Evolutionary conservation across 2,113 vertebrate species (phyloP).

Genomic region (Marcusenius ussheri): DNA sequence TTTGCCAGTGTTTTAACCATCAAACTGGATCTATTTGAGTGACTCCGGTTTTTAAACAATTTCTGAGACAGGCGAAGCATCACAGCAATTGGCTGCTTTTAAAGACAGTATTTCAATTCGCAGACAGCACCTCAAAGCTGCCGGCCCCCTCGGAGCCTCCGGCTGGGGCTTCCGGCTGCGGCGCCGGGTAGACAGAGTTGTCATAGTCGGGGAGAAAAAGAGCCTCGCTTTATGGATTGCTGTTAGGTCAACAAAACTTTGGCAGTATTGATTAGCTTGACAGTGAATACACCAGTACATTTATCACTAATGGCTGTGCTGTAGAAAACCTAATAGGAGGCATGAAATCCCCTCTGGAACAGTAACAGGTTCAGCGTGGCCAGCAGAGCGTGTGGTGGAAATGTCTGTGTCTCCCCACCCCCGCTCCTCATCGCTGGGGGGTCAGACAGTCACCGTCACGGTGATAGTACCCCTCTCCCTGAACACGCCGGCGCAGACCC

Average conservation of each 20-base stretch:
- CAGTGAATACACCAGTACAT: constrained; percentile 86
- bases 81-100: constrained; percentile 50
- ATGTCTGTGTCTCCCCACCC: constrained; percentile 74
- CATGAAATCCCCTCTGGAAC: constrained; percentile 81
- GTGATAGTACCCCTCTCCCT: constrained; percentile 40
- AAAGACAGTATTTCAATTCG: constrained; percentile 54
- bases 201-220: constrained; percentile 72
- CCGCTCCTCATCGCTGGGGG: constrained; percentile 41
- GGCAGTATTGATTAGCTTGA: constrained; percentile 94
- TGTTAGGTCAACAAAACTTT: constrained; percentile 95
- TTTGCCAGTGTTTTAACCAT: constrained; percentile 73
- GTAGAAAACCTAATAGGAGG: constrained; percentile 90
- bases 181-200: constrained; percentile 66
- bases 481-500: constrained; percentile 15
- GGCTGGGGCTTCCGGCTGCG: constrained; percentile 50
- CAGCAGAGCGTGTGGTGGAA: constrained; percentile 78
- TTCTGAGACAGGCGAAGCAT: constrained; percentile 49
- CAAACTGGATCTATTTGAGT: constrained; percentile 59
- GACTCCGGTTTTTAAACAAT: constrained; percentile 65
- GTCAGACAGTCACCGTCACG: constrained; percentile 66
- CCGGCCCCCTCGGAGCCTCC: constrained; percentile 38
- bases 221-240: constrained; percentile 81
- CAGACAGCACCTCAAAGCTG: constrained; percentile 20
- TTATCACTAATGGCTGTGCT: constrained; percentile 88
- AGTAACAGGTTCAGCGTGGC: constrained; percentile 77